phyloP scores from a whole-genome alignment of 2,113 vertebrate genomes.

The Porphyrio hochstetteri region DNA sequence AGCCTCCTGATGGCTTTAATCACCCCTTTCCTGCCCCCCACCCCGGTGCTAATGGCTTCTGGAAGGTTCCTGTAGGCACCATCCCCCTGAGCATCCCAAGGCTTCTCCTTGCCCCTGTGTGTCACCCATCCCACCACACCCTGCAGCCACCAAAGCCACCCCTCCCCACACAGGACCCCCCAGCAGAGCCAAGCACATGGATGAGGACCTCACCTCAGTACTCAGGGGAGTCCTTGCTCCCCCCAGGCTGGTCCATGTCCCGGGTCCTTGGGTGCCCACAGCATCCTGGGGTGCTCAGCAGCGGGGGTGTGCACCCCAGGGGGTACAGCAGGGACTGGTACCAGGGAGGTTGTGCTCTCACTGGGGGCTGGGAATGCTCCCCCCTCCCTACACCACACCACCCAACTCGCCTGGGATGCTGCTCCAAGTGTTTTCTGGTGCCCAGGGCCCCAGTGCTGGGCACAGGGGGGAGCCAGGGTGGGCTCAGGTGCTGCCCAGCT shows the following conservation, averaged over 20 bases:
- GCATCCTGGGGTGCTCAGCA: background rate
- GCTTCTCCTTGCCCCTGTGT: background rate
- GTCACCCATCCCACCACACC: background rate
- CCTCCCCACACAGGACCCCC: accelerated
- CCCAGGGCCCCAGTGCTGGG: background rate
- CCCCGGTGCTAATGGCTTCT: background rate
- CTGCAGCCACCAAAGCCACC: accelerated
- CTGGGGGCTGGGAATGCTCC: background rate
- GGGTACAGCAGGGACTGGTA: background rate
- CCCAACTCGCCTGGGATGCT: background rate
- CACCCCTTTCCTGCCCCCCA: background rate
- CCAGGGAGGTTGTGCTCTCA: accelerated
- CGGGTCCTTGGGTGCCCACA: background rate
- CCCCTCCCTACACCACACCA: background rate
- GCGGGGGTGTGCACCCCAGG: background rate
- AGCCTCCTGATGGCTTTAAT: background rate
- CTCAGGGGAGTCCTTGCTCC: background rate
- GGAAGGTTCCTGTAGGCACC: background rate
- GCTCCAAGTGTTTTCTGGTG: background rate
- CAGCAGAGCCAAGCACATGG: background rate
- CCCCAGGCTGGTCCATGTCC: background rate
- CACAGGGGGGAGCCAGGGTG: background rate
- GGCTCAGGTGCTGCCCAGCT: background rate
- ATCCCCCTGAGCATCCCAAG: background rate
- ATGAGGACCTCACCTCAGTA: background rate